Base-by-base conservation (phyloP, 1,140 invertebrate species). In the Nephila pilipes region DNA sequence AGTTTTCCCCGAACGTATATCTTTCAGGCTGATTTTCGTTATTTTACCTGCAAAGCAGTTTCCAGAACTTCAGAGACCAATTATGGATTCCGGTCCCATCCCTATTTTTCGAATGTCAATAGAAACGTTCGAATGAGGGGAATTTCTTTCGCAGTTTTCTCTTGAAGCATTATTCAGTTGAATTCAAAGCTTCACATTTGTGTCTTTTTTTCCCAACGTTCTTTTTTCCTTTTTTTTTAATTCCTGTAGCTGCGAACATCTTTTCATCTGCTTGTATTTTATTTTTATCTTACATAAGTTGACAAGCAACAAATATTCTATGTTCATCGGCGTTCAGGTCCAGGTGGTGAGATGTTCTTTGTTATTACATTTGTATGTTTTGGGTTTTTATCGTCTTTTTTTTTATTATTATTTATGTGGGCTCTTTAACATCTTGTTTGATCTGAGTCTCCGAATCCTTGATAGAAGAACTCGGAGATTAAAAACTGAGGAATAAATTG, bases 1-100 rank as follows among this genome's bases (percentile, higher is more conserved):
- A 75, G 18, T 18, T 32, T 75, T 29, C 32, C 32, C 29, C 69
- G 16, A 18, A 32, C 3, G 29, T 36, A 16, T 36, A 6, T 75
- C 16, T 36, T 6, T 4, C 29, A 10, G 14, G 20, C 69, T 75
- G 16, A 60, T 36, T 75, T 75, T 20, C 69, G 32, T 36, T 20
- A 36, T 36, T 75, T 14, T 18, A 75, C 65, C 29, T 75, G 20
- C 54, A 25, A 14, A 81, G 22, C 16, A 29, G 25, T 18, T 46
- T 80, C 80, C 6, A n/a, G 25, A 81, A 81, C 80, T 81, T 55
- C 80, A 54, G n/a, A n/a, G 46, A 29, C 80, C 80, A 81, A 81
- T 81, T 81, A 81, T 55, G 46, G 80, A 81, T 81, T 81, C 80
- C 46, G 22, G 20, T 81, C 80, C 80, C 80, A 81, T 81, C 4